Evolutionary conservation across 1,140 invertebrate genomes (phyloP), one percentile per base, ranked within the genome.

Genomic region (Drosophila mayri): DNA sequence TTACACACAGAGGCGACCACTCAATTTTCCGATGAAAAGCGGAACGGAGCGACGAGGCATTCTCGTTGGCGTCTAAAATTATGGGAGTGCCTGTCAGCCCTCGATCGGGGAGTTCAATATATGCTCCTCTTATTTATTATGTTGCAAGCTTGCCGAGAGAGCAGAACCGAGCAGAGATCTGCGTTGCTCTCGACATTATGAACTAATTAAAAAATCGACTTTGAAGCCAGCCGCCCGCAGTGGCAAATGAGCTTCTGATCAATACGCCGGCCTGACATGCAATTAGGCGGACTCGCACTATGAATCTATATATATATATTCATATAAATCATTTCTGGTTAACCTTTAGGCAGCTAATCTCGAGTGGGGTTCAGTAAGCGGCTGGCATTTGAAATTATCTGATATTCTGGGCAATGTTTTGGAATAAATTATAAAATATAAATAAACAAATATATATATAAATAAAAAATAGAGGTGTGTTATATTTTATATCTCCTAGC

Each of bases 151-250:
- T 32, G 18, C 35, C n/a, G 55, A 44, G 35, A 30, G 28, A 25
- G 35, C 20, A 25, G 35, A 37, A 16, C 14, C 14, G 52, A 41
- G 25, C 41, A 25, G 44, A 30, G 79, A 81, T 79, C 80, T 54
- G 54, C 59, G 46, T 28, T 16, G 64, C 80, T 71, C 76, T 55
- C 62, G 49, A 76, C 76, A 49, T 88, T 80, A 62, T 80, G 62
- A 83, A 83, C 80, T 88, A 80, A 87, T 87, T 87, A 83, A 84
- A 78, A 78, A 84, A 46, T 65, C 62, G 59, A 68, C 80, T 87
- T 87, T 87, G 84, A 87, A 67, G 64, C 59, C 12, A 16, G 50
- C 84, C 84, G 84, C 67, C 40, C 16, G n/a, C 59, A 43, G 61
- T 59, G 71, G 44, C 66, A 80, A 79, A 87, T 50, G 37, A 73